Evolutionary conservation across 1,140 invertebrate genomes (phyloP), one percentile per base, ranked within the genome.

Genomic region (Ericerus pela): DNA sequence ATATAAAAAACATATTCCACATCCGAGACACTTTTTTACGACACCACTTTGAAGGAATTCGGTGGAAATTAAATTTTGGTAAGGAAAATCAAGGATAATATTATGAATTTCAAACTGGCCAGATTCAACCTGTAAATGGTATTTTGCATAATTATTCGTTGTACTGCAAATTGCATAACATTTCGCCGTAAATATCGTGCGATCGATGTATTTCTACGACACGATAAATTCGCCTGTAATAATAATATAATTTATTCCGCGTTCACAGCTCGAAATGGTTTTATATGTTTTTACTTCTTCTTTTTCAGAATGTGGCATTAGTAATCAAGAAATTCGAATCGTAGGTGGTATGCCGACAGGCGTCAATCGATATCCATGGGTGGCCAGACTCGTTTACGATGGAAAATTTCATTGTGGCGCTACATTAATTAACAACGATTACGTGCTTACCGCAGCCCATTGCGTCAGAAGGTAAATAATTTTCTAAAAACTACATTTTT

Each of bases 381-480:
- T 90, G 62, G 87, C 83, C 1, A 73, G 86, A 53, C 72, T 88
- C 11, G 78, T 87, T 1, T 90, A 90, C 65, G 82, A 88, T 66
- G 83, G 84, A 0, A 84, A 85, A 67, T 89, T 89, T 70, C 87
- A 91, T 64, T 92, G 87, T 62, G 86, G 88, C n/a, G 85, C 80
- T n/a, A 85, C 85, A 16, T 71, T 91, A 4, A 70, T 91, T 26
- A 86, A 83, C 37, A 79, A 81, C 63, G 74, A 77, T 62, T 80
- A 78, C 63, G 74, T 82, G 36, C 66, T 82, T 51, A 82, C 79
- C 0, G 80, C 80, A 6, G 80, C 79, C 6, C 80, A 82, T 65
- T 82, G 80, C 62, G 72, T 82, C 36, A 69, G 77, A 64, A 76
- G 72, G 78, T 80, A n/a, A n/a, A n/a, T n/a, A n/a, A n/a, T n/a